These are phyloP conservation scores for Battus philenor DNA, from an alignment of 1,140 invertebrate genomes.

Conservation along the genomic window DNA sequence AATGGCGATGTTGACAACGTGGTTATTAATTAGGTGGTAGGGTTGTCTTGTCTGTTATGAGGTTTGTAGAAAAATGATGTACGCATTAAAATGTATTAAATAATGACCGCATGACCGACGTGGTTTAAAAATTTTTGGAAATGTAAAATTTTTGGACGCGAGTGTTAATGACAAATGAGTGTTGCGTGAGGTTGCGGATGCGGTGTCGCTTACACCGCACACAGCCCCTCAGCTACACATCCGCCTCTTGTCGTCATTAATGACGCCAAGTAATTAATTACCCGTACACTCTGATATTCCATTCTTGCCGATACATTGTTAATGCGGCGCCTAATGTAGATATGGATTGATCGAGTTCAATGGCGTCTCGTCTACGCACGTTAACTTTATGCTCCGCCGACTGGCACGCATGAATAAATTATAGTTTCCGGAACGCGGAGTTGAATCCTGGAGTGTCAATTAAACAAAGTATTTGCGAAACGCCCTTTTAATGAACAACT, in stretches of 20 bases:
- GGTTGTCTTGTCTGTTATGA: neutral
- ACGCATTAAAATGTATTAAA: no score
- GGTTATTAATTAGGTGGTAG: constrained; percentile 1
- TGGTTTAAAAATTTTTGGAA: no score
- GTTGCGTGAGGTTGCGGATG: constrained; percentile 32
- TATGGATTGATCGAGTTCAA: constrained; percentile 14
- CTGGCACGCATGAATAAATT: constrained; percentile 34
- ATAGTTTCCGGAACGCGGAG: constrained; percentile 25
- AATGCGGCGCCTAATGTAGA: constrained; percentile 1
- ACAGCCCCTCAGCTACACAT: constrained; percentile 17
- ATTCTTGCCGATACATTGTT: constrained; percentile 15
- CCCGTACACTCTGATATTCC: constrained; percentile 22
- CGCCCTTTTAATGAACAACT: constrained; percentile 44
- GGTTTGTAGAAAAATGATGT: no score
- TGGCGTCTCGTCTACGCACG: neutral
- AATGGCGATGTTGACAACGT: neutral
- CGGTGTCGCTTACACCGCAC: constrained; percentile 18
- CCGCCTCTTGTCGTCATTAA: constrained; percentile 39
- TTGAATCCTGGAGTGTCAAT: constrained; percentile 37
- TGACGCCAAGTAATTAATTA: constrained; percentile 50
- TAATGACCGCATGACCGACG: no score
- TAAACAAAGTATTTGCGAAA: constrained; percentile 50
- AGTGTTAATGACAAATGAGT: constrained; percentile 40
- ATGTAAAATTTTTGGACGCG: no score
- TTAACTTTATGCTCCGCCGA: constrained; percentile 1